These are phyloP conservation scores for Castor canadensis DNA, from an alignment of 2,113 vertebrate genomes.

Conservation along the genomic window DNA sequence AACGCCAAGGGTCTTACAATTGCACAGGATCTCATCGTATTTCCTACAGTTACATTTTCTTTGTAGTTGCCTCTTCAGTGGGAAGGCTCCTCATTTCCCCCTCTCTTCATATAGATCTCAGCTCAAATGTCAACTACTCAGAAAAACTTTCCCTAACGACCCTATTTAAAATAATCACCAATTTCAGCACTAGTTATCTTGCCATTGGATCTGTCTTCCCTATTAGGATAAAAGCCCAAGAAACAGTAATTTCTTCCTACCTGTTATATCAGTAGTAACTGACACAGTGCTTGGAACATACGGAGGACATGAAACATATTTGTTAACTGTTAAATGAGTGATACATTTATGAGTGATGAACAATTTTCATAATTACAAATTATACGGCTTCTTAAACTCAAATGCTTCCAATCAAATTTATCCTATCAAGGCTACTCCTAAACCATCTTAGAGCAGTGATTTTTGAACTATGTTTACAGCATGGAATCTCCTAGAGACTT, in stretches of 20 bases:
- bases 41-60: background rate
- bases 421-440: background rate
- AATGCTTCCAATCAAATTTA: slow-evolving; percentile 20
- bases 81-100: background rate
- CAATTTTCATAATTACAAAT: slow-evolving; percentile 3
- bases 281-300: background rate
- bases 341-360: background rate
- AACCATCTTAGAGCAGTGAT: background rate
- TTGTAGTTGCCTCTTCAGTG: background rate
- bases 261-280: background rate
- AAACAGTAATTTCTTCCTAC: background rate
- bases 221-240: background rate
- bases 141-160: background rate
- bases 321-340: background rate
- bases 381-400: background rate
- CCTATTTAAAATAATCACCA: background rate
- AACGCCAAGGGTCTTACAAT: background rate
- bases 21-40: background rate
- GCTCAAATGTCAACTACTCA: no score
- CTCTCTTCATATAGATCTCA: background rate
- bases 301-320: background rate
- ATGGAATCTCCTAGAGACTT: background rate
- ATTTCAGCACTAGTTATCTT: no score
- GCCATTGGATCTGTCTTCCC: background rate
- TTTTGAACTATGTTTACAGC: background rate